These are phyloP conservation scores for Gasterosteus nipponicus DNA, from an alignment of 2,113 vertebrate genomes.

Conservation along the genomic window DNA sequence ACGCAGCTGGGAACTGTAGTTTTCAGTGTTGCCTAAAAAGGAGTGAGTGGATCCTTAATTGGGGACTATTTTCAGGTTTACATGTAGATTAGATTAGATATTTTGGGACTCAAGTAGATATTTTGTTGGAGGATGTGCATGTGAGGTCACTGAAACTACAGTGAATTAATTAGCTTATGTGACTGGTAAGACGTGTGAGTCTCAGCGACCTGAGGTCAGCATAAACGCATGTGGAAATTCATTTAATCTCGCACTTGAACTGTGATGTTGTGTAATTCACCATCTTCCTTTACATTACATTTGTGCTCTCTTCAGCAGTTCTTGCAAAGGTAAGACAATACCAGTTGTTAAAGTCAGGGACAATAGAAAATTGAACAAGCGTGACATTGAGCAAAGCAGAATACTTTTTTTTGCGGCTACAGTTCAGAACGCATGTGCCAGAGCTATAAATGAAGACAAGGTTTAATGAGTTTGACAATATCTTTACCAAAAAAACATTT, in stretches of 20 bases:
- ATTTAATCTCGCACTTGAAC: slow-evolving; percentile 53
- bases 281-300: slow-evolving; percentile 24
- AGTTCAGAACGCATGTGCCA: neutral
- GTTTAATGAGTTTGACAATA: neutral
- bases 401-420: neutral
- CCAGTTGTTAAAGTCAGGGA: slow-evolving; percentile 32
- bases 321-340: slow-evolving; percentile 3
- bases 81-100: neutral
- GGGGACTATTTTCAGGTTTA: neutral
- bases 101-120: neutral
- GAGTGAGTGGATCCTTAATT: neutral
- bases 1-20: neutral
- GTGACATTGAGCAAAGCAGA: slow-evolving; percentile 18
- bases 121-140: neutral
- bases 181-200: neutral
- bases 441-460: neutral
- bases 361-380: slow-evolving; percentile 28
- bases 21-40: neutral
- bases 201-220: neutral
- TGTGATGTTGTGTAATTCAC: slow-evolving; percentile 28
- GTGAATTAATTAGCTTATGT: no score
- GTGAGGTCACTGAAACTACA: no score
- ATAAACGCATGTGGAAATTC: slow-evolving; percentile 19
- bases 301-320: slow-evolving; percentile 48
- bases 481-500: neutral